A percentile compares a stretch with the other conserved stretches of the same genome.
These are phyloP conservation scores for Tachuris rubrigastra DNA, from an alignment of 2,113 vertebrate species.

Conservation along the genomic window DNA sequence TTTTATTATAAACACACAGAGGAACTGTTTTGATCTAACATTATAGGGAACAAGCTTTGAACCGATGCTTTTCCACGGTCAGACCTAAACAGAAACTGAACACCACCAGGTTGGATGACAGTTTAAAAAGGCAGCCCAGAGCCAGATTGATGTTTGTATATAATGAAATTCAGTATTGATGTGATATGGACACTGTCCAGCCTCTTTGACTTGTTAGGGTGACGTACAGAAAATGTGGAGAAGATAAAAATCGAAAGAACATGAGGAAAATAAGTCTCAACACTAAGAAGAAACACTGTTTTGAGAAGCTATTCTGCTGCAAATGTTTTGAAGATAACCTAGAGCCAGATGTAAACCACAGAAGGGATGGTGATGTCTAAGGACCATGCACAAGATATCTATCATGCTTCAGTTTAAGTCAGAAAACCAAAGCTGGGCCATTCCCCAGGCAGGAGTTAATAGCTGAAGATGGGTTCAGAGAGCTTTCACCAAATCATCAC, in stretches of 20 bases:
- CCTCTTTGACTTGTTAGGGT: slow-evolving; percentile 13
- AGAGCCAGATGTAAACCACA: not conserved
- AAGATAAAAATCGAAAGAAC: slow-evolving; percentile 48
- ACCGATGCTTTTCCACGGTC: slow-evolving; percentile 65
- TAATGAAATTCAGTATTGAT: slow-evolving; percentile 68
- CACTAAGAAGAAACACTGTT: not conserved
- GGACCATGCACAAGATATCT: not conserved
- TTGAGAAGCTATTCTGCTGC: not conserved
- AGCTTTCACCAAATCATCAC: not conserved
- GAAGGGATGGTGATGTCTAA: not conserved
- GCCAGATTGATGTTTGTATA: slow-evolving; percentile 71
- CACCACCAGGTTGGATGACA: slow-evolving; percentile 61
- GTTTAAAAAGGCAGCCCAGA: slow-evolving; percentile 67
- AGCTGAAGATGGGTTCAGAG: not conserved
- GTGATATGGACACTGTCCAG: slow-evolving; percentile 68
- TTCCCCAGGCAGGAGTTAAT: fast-evolving
- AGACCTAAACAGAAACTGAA: slow-evolving; percentile 70
- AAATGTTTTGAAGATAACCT: slow-evolving; percentile 24
- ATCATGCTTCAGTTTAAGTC: not conserved
- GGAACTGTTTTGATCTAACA: slow-evolving; percentile 70
- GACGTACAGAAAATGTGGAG: slow-evolving; percentile 3
- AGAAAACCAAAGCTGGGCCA: not conserved
- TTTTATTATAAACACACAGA: slow-evolving; percentile 72
- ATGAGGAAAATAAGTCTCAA: not conserved
- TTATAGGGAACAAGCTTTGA: slow-evolving; percentile 71